phyloP scores from a whole-genome alignment of 2,113 vertebrate genomes.

The Myanophis thanlyinensis region DNA sequence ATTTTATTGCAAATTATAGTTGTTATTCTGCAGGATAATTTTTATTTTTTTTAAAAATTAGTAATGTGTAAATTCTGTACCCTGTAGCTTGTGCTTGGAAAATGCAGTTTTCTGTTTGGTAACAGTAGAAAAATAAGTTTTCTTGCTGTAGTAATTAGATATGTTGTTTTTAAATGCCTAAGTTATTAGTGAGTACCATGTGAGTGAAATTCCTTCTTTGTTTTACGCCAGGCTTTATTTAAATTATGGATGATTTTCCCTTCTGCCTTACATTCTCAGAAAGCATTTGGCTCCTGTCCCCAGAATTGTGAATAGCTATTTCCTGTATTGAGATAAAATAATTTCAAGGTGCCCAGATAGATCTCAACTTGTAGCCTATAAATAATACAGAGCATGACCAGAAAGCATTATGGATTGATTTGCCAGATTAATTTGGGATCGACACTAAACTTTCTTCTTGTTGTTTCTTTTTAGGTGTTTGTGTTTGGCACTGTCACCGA shows the following conservation, averaged over 20 bases:
- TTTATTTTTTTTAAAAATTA: background rate
- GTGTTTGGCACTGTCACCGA: constrained; percentile 89
- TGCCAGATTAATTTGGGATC: background rate
- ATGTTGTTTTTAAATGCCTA: background rate
- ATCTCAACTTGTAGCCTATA: background rate
- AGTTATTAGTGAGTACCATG: background rate
- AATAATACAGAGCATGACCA: background rate
- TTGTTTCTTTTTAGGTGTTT: constrained; percentile 72
- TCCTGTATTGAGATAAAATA: background rate
- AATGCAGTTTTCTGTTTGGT: background rate
- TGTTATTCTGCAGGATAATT: background rate
- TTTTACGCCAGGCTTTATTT: background rate
- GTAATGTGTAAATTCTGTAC: background rate
- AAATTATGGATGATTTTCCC: background rate
- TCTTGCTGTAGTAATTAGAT: background rate
- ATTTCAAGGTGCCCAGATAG: background rate
- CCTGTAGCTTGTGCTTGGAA: background rate
- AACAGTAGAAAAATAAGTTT: background rate
- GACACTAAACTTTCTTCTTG: background rate
- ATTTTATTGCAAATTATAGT: background rate
- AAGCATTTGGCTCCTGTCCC: background rate
- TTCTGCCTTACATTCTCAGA: background rate
- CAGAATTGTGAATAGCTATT: background rate
- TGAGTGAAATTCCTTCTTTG: background rate
- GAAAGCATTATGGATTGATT: background rate